Percentiles rank a stretch among this genome's conserved stretches.
These are phyloP conservation scores for Cyprinodon variegatus DNA, from an alignment of 2,113 vertebrate species.

Conservation along the genomic window DNA sequence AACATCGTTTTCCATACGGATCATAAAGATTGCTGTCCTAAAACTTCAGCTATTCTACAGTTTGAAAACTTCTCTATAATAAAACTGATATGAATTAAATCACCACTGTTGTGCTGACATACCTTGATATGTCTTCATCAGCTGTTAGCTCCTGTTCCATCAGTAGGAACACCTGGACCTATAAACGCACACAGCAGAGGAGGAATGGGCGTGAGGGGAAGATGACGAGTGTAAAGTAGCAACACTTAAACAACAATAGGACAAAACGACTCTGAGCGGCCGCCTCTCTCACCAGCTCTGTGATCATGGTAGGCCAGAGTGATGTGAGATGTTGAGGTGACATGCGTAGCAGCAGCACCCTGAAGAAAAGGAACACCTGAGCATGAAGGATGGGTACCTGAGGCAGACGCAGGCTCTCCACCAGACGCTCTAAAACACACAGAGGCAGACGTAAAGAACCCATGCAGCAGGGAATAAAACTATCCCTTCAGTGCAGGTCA, in stretches of 20 bases:
- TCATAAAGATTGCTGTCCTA: too few species aligned
- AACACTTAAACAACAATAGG: background rate
- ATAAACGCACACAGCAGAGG: background rate
- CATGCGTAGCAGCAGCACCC: slow-evolving; percentile 96
- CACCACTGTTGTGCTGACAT: slow-evolving; percentile 20
- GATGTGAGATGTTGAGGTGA: slow-evolving; percentile 98
- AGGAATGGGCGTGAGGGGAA: background rate
- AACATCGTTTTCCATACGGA: too few species aligned
- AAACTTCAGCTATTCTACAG: background rate
- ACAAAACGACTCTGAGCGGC: background rate
- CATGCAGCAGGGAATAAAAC: too few species aligned
- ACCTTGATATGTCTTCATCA: slow-evolving; percentile 98
- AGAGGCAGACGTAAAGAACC: background rate
- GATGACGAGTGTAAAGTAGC: background rate
- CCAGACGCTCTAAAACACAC: slow-evolving; percentile 88
- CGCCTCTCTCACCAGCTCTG: slow-evolving; percentile 88
- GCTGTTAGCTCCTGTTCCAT: slow-evolving; percentile 83
- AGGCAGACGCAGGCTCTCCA: slow-evolving; percentile 96
- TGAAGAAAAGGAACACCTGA: slow-evolving; percentile 99
- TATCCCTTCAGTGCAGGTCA: background rate
- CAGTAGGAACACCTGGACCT: slow-evolving; percentile 77
- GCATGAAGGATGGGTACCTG: slow-evolving; percentile 98
- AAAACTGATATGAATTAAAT: background rate
- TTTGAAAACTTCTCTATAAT: background rate
- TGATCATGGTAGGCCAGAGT: slow-evolving; percentile 99